Base-by-base conservation (phyloP, 2,888 invertebrate genomes). In the Dorcus hopei region DNA sequence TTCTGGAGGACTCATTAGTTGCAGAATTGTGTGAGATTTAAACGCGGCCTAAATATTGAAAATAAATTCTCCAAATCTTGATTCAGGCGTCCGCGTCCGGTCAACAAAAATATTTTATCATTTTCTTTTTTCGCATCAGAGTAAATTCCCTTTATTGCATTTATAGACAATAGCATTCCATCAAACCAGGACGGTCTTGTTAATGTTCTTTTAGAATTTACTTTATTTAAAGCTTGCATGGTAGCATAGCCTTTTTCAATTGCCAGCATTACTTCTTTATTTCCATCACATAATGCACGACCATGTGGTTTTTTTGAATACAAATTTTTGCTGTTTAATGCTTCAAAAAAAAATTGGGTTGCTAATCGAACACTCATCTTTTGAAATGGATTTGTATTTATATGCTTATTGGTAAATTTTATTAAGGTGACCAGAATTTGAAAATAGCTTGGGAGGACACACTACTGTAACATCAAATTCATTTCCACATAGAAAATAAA, bases 1-100 rank as follows among this genome's bases (percentile, higher is more conserved):
- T 26, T 51, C 14, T n/a, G 56, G 52, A 9, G 56, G 51, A 19
- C 52, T 41, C 50, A 58, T 19, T 43, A 56, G 48, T 23, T 58
- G 48, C n/a, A 49, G 11, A 9, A 56, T 38, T 4, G 26, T 19
- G 39, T 38, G 14, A 14, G 47, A 5, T 39, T 56, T 42, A 43
- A 57, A 57, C 3, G 48, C 40, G 7, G 57, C 50, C 60, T 16
- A 39, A 39, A 55, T 39, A 60, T 52, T 2, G 63, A 57, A 54
- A 63, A 63, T 39, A 54, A 41, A 51, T 63, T 64, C 54, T 63
- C 58, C 16, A 63, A 47, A 56, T 63, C 61, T 57, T 62, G 61
- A 39, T 62, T 62, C 14, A 62, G 26, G 4, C 61, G 41, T 9
- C 14, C 1, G 4, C 61, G 41, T 9, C 14, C 1, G 3, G 64